Conservation (phyloP, 1,140 invertebrate species). For the Lanistes nyassanus region DNA sequence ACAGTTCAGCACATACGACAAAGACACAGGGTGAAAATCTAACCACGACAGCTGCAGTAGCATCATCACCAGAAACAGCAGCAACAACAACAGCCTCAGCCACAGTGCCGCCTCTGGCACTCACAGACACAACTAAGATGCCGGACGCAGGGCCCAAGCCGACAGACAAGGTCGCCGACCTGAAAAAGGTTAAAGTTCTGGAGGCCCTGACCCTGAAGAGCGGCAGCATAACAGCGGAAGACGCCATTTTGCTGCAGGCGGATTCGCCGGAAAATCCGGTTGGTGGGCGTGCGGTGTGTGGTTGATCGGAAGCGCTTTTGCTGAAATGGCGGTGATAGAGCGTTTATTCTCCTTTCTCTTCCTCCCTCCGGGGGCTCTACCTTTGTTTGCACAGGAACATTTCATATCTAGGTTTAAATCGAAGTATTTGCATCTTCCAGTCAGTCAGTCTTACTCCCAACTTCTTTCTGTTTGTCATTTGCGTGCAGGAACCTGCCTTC, state of each 20-base stretch:
- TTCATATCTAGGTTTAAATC: no score
- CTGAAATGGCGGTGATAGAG: no score
- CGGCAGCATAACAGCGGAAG: not conserved
- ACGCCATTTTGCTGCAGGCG: constrained; percentile 4
- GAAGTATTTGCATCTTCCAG: no score
- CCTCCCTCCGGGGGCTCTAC: no score
- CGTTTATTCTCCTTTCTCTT: no score
- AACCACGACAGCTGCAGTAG: not conserved
- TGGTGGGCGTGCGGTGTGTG: not conserved
- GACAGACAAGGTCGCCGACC: not conserved
- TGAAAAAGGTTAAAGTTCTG: not conserved
- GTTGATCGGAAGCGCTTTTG: no score
- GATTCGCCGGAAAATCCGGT: constrained; percentile 14
- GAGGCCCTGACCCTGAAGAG: not conserved
- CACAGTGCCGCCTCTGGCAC: not conserved
- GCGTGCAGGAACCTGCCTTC: no score
- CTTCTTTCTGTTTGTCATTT: not conserved
- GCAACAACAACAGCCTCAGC: constrained; percentile 14
- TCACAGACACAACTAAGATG: not conserved
- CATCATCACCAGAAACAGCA: not conserved
- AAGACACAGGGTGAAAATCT: not conserved
- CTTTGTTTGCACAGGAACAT: no score
- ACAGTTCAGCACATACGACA: not conserved
- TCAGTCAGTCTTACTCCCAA: not conserved
- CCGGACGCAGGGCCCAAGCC: not conserved